Evolutionary conservation across 2,113 vertebrate genomes (phyloP).

Genomic region (Procavia capensis): DNA sequence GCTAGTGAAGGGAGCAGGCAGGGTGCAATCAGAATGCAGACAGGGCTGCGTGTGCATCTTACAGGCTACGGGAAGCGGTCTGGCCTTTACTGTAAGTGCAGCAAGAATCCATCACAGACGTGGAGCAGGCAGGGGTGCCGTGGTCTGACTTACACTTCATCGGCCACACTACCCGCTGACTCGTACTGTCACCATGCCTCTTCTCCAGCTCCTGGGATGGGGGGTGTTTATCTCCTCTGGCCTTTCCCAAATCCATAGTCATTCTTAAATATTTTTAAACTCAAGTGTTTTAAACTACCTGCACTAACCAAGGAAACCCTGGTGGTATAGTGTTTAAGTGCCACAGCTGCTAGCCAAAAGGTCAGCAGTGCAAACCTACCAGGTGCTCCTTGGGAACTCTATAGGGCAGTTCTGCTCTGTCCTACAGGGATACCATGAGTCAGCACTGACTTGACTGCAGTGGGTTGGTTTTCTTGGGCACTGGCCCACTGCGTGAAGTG

Average conservation of each 20-base stretch:
- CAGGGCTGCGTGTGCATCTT: background rate
- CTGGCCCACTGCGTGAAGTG: background rate
- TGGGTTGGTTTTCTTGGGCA: too few relatives aligned
- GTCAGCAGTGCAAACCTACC: too few relatives aligned
- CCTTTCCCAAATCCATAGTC: background rate
- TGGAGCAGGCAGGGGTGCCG: background rate
- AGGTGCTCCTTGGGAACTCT: too few relatives aligned
- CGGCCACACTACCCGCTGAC: background rate
- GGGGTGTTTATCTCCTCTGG: background rate
- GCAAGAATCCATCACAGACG: background rate
- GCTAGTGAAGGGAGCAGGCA: too few relatives aligned
- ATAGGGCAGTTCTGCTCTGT: too few relatives aligned
- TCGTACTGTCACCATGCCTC: background rate
- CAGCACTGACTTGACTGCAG: too few relatives aligned
- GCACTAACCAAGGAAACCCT: too few relatives aligned
- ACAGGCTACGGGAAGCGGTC: background rate
- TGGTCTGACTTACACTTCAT: background rate
- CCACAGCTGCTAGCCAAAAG: too few relatives aligned
- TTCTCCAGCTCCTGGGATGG: background rate
- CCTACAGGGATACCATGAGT: too few relatives aligned
- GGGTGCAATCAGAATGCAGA: background rate
- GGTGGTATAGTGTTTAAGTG: too few relatives aligned
- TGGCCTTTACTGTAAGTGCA: background rate
- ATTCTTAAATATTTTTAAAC: conserved; percentile 42
- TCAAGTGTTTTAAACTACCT: background rate